Percentiles rank a stretch among this genome's conserved stretches.
These are phyloP conservation scores for Mormyrus hasselquistii DNA, from an alignment of 2,797 vertebrate genomes.

Conservation along the genomic window DNA sequence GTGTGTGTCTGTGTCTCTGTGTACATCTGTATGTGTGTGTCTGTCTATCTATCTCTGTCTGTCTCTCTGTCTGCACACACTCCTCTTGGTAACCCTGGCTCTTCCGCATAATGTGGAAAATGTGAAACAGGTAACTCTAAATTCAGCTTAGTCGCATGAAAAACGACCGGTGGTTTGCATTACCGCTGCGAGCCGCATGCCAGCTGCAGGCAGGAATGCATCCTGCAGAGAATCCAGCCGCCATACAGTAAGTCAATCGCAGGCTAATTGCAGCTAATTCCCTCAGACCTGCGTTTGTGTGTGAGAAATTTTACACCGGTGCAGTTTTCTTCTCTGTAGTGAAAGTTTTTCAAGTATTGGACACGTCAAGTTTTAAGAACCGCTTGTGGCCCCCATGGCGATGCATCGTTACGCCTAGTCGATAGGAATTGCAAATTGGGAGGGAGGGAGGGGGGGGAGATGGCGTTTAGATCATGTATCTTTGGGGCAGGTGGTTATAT, in stretches of 20 bases:
- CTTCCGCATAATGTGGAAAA: constrained; percentile 23
- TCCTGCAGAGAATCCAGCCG: neutral
- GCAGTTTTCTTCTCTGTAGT: neutral
- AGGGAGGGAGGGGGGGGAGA: neutral
- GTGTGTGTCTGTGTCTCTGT: neutral
- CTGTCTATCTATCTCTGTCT: neutral
- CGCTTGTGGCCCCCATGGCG: neutral
- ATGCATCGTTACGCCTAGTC: neutral
- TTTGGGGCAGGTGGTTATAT: neutral
- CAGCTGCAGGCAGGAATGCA: neutral
- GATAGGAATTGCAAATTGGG: neutral
- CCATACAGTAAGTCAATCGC: neutral
- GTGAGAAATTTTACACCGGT: neutral
- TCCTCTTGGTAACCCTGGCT: neutral
- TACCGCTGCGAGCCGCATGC: neutral
- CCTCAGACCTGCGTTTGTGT: neutral
- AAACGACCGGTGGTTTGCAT: neutral
- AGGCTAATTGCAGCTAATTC: neutral
- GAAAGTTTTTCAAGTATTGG: neutral
- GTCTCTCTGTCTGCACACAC: neutral
- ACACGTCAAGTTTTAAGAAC: neutral
- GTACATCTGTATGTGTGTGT: neutral
- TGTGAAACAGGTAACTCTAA: constrained; percentile 13
- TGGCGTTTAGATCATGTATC: neutral
- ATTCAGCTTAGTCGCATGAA: neutral